A percentile compares a stretch with the other conserved stretches of the same genome.
Evolutionary conservation across 2,113 vertebrate species (phyloP).

Genomic region (Scytalopus superciliaris): DNA sequence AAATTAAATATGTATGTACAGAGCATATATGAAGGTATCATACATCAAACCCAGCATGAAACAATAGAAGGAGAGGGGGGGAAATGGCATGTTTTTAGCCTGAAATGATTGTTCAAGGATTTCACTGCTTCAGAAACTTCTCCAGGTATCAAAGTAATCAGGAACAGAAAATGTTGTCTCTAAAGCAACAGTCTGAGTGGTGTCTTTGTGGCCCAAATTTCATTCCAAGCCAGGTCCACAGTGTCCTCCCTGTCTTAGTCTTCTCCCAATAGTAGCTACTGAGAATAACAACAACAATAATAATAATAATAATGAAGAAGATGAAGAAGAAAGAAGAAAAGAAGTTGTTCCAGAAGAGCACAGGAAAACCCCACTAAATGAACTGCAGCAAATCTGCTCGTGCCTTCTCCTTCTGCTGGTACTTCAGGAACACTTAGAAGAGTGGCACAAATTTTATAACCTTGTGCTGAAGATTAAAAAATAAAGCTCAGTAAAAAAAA

Average conservation of each 20-base stretch:
- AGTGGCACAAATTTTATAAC: background rate
- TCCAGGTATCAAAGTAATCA: background rate
- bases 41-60: conserved; percentile 42
- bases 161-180: background rate
- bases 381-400: background rate
- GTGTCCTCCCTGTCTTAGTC: background rate
- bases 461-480: conserved; percentile 12
- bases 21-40: conserved; percentile 18
- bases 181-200: background rate
- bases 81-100: background rate
- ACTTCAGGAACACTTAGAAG: background rate
- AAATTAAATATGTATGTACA: conserved; percentile 7
- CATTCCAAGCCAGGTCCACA: background rate
- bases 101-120: background rate
- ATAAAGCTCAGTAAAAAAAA: conserved; percentile 9
- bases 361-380: background rate
- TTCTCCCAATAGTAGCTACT: background rate
- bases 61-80: background rate
- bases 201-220: background rate
- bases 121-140: background rate
- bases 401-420: background rate
- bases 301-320: no score
- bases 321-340: background rate
- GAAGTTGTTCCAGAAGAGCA: background rate
- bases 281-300: background rate